phyloP scores from a whole-genome alignment of 2,888 invertebrate species.

The Thecophora atra region DNA sequence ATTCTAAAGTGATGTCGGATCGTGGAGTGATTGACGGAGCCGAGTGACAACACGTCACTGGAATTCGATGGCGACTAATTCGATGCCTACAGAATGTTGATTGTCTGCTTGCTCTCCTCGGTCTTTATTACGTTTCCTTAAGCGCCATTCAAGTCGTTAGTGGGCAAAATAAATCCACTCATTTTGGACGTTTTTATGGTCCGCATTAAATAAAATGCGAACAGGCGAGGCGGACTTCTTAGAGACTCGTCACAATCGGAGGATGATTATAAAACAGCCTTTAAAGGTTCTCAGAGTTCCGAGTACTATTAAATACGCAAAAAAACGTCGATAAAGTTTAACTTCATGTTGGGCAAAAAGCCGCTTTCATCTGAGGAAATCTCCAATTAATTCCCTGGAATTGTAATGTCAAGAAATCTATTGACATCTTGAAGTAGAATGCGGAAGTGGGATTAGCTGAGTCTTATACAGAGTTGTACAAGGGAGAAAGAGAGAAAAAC shows the following conservation, averaged over 20 bases:
- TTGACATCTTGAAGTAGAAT: conserved; percentile 5
- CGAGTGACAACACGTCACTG: conserved; percentile 2
- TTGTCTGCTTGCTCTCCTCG: not conserved
- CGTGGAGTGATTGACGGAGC: not conserved
- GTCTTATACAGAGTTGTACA: not conserved
- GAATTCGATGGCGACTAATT: not conserved
- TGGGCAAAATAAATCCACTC: not conserved
- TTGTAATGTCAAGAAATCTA: not conserved
- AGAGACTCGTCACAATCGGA: too few species aligned
- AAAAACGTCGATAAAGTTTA: too few species aligned
- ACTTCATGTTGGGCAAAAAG: not conserved
- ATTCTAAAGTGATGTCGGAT: too few species aligned
- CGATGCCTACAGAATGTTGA: not conserved
- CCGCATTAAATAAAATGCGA: too few species aligned
- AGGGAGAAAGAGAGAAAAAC: not conserved
- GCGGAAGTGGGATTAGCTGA: not conserved
- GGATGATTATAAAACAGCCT: too few species aligned
- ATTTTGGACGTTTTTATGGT: conserved; percentile 2
- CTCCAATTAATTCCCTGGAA: not conserved
- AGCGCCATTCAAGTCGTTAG: not conserved
- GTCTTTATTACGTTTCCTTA: not conserved
- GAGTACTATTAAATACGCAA: not conserved
- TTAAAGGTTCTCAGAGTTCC: too few species aligned
- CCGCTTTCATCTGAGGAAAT: not conserved
- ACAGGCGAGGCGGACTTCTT: too few species aligned